Evolutionary conservation across 2,888 invertebrate genomes (phyloP).

Genomic region (Diaprepes abbreviatus): DNA sequence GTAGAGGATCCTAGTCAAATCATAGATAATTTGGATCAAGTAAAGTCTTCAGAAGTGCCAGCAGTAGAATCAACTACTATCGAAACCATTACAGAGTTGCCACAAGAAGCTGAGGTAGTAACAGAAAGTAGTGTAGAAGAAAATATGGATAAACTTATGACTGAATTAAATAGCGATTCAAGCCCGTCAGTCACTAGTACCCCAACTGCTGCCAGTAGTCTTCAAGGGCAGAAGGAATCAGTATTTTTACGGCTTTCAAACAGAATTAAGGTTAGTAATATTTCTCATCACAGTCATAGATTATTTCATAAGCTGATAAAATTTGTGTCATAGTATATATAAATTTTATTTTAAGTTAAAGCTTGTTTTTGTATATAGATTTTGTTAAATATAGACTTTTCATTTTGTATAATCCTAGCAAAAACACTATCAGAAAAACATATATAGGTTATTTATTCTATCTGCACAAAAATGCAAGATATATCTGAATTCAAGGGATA

Average conservation of each 20-base stretch:
- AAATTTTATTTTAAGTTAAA: too few relatives aligned
- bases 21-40: conserved; percentile 12
- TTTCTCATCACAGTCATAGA: too few relatives aligned
- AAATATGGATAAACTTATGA: conserved; percentile 71
- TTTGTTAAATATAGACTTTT: too few relatives aligned
- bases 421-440: too few relatives aligned
- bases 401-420: too few relatives aligned
- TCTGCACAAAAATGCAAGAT: too few relatives aligned
- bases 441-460: too few relatives aligned
- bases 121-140: conserved; percentile 61
- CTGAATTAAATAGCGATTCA: conserved; percentile 71
- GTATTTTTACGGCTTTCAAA: conserved; percentile 97
- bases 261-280: conserved; percentile 90
- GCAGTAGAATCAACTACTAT: conserved; percentile 6
- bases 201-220: conserved; percentile 54
- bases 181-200: conserved; percentile 63
- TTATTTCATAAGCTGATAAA: too few relatives aligned
- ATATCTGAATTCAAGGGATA: too few relatives aligned
- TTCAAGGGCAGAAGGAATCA: conserved; percentile 85
- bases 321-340: too few relatives aligned
- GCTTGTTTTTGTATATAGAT: too few relatives aligned
- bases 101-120: conserved; percentile 38
- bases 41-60: conserved; percentile 19
- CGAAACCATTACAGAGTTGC: conserved; percentile 19
- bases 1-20: conserved; percentile 6